Percentiles rank a stretch among this genome's conserved stretches.
These are phyloP conservation scores for Eilema caniola DNA, from an alignment of 2,888 invertebrate genomes.

Conservation along the genomic window DNA sequence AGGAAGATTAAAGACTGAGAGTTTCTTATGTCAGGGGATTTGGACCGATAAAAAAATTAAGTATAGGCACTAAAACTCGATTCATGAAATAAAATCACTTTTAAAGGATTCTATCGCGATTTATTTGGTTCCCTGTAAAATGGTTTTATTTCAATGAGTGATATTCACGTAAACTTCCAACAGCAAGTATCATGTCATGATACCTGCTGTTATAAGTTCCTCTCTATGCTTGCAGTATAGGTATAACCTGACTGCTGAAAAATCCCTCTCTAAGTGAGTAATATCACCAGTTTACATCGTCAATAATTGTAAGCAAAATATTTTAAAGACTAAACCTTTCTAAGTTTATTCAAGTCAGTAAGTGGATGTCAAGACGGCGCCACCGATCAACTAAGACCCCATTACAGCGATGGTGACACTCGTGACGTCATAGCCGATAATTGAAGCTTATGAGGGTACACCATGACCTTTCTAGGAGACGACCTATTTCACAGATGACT, in stretches of 20 bases:
- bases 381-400: slow-evolving; percentile 49
- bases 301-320: background rate
- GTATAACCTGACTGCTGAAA: too few relatives aligned
- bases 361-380: slow-evolving; percentile 54
- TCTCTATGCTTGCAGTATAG: too few relatives aligned
- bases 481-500: slow-evolving; percentile 41
- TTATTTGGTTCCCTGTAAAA: too few relatives aligned
- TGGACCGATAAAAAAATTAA: too few relatives aligned
- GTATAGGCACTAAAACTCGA: too few relatives aligned
- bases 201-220: too few relatives aligned
- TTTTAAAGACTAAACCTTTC: slow-evolving; percentile 13
- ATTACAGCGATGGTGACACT: slow-evolving; percentile 43
- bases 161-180: too few relatives aligned
- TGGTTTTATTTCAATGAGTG: too few relatives aligned
- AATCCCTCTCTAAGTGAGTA: too few relatives aligned
- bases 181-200: too few relatives aligned
- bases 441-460: slow-evolving; percentile 34
- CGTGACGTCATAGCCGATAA: slow-evolving; percentile 43
- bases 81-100: too few relatives aligned
- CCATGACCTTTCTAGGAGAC: slow-evolving; percentile 39
- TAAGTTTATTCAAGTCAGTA: slow-evolving; percentile 35
- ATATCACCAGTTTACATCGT: background rate
- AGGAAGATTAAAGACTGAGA: slow-evolving; percentile 2
- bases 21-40: background rate
- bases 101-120: too few relatives aligned